phyloP scores from a whole-genome alignment of 2,797 vertebrate genomes.

The Linurgus olivaceus region DNA sequence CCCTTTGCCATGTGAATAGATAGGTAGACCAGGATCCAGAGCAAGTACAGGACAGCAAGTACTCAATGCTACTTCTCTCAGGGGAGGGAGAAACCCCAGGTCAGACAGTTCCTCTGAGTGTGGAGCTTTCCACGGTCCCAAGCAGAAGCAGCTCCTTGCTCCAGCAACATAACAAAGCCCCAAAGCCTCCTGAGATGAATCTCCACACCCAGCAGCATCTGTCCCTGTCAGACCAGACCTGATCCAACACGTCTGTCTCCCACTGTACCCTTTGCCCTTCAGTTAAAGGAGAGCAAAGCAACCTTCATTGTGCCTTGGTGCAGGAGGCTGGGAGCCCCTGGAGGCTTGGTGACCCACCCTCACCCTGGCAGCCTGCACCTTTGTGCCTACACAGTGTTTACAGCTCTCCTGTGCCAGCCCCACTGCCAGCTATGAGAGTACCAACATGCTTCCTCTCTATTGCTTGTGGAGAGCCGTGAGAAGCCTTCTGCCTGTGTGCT shows the following conservation, averaged over 20 bases:
- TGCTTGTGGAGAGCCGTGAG: slow-evolving; percentile 40
- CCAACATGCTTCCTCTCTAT: slow-evolving; percentile 32
- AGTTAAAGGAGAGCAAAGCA: background rate
- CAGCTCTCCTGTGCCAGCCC: slow-evolving; percentile 17
- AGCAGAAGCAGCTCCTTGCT: background rate
- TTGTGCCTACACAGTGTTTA: slow-evolving; percentile 53
- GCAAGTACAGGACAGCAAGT: background rate
- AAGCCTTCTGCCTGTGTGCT: slow-evolving; percentile 36
- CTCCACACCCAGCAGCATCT: background rate
- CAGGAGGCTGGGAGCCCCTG: background rate
- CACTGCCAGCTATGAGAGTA: slow-evolving; percentile 42
- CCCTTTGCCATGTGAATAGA: background rate
- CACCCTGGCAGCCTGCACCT: slow-evolving; percentile 50
- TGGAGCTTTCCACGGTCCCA: background rate
- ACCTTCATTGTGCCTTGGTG: background rate
- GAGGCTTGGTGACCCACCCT: slow-evolving; percentile 7
- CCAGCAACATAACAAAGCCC: rapidly evolving
- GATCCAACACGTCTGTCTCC: background rate
- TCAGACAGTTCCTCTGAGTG: background rate
- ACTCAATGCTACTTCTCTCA: background rate
- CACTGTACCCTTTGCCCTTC: background rate
- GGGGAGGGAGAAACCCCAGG: background rate
- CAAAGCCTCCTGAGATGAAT: background rate
- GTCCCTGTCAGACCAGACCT: background rate
- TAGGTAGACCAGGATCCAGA: background rate